Base-by-base conservation (phyloP, 2,888 invertebrate species). In the Carpatolechia fugitivella region DNA sequence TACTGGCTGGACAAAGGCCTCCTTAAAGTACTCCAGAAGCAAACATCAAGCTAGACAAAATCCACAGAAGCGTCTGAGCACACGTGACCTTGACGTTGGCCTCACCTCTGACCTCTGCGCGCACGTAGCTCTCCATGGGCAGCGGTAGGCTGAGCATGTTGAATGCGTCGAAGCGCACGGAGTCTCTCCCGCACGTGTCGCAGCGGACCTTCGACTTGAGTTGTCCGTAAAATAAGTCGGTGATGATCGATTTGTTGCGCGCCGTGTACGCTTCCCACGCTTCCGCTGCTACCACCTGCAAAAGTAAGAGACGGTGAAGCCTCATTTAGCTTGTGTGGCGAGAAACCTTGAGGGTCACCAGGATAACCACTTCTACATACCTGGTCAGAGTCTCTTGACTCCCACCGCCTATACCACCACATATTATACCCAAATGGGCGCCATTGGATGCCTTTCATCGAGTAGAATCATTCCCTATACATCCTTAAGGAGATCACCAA, bases 211-310 rank as follows among this genome's bases (percentile, higher is more conserved):
- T 94, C 3, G 97, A 98, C 83, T 97, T 97, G 8, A 98, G 92
- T 80, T 97, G 97, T 0, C 98, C 98, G 82, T 97, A 97, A 90
- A 98, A 98, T 64, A 97, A 88, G 77, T 97, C 97, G 52, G 97
- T 97, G 63, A 98, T 93, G 61, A 98, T 94, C 38, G 97, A 97
- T 77, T 94, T 93, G 90, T 98, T 97, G 66, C 97, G 91, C 1
- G 94, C 90, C 57, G 95, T 85, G 85, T 97, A 95, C 70, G 95
- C 95, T 57, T 94, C 93, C 97, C 97, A 98, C 20, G 97, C 97
- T 66, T 94, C 94, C 4, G 92, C 92, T 0, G 94, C 94, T 4
- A 93, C 93, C 55, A 84, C 81, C 83, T 86, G 65, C n/a, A n/a
- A n/a, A n/a, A n/a, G n/a, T n/a, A n/a, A n/a, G n/a, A n/a, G n/a